Percentiles rank a stretch among this genome's conserved stretches.
These are phyloP conservation scores for Phalacrocorax pelagicus DNA, from an alignment of 2,113 vertebrate species.

Conservation along the genomic window DNA sequence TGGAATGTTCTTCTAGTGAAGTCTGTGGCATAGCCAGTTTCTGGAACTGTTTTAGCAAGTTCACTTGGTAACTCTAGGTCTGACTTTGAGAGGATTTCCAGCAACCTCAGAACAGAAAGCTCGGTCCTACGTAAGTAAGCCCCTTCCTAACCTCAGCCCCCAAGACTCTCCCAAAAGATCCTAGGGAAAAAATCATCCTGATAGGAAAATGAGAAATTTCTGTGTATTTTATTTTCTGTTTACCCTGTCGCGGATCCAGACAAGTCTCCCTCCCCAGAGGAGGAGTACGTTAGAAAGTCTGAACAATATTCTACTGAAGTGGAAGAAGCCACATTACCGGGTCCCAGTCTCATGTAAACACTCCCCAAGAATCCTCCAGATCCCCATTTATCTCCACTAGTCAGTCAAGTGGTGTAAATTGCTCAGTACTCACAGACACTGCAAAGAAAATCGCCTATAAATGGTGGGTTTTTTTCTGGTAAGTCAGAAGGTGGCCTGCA, in stretches of 20 bases:
- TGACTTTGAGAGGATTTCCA: background rate
- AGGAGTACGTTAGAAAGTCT: background rate
- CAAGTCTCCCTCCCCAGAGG: background rate
- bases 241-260: background rate
- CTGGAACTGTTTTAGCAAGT: background rate
- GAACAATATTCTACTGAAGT: background rate
- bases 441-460: background rate
- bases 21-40: background rate
- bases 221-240: background rate
- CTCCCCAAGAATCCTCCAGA: background rate
- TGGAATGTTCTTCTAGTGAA: background rate
- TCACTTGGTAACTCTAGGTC: background rate
- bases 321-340: background rate
- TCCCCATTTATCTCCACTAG: accelerated
- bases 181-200: background rate
- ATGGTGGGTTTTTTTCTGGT: background rate
- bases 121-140: accelerated
- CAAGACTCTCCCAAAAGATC: background rate
- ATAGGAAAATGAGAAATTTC: background rate
- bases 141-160: background rate
- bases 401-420: background rate
- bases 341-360: background rate
- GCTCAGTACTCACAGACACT: background rate
- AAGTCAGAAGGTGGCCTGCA: background rate
- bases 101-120: background rate